phyloP scores from a whole-genome alignment of 2,888 invertebrate genomes.

The Cephus pygmeus region DNA sequence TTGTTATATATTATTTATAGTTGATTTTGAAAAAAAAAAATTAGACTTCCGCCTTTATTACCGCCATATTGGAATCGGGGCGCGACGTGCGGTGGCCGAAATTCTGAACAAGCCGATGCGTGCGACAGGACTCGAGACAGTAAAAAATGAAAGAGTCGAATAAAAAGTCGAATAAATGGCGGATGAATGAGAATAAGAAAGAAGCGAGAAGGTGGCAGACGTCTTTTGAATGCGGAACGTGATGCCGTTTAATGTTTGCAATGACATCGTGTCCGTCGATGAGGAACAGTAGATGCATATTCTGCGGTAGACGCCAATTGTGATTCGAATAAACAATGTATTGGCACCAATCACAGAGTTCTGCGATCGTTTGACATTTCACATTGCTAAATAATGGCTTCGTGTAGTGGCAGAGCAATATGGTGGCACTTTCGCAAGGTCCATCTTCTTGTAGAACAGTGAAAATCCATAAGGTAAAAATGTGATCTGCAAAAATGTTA shows the following conservation, averaged over 20 bases:
- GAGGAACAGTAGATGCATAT: slow-evolving; percentile 10
- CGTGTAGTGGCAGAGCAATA: neutral
- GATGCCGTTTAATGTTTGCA: slow-evolving; percentile 8
- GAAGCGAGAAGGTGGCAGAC: neutral
- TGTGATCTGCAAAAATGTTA: neutral
- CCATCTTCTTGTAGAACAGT: neutral
- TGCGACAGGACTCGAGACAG: neutral
- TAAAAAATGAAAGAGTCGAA: neutral
- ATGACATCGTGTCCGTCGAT: slow-evolving; percentile 11
- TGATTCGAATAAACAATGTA: neutral
- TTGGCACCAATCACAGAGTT: slow-evolving; percentile 4
- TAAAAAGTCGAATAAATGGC: neutral
- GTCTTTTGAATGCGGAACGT: slow-evolving; percentile 3
- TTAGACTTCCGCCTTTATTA: neutral
- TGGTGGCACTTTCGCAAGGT: neutral
- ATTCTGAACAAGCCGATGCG: neutral
- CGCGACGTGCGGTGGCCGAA: neutral
- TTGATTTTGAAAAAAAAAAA: neutral
- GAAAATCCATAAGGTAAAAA: neutral
- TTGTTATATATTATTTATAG: neutral
- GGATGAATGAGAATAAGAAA: neutral
- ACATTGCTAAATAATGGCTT: slow-evolving; percentile 5
- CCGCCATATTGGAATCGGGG: neutral
- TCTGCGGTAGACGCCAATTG: slow-evolving; percentile 2
- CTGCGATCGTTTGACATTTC: slow-evolving; percentile 5